A percentile compares a stretch with the other conserved stretches of the same genome.
Evolutionary conservation across 1,140 invertebrate species (phyloP).

Genomic region (Solen grandis): DNA sequence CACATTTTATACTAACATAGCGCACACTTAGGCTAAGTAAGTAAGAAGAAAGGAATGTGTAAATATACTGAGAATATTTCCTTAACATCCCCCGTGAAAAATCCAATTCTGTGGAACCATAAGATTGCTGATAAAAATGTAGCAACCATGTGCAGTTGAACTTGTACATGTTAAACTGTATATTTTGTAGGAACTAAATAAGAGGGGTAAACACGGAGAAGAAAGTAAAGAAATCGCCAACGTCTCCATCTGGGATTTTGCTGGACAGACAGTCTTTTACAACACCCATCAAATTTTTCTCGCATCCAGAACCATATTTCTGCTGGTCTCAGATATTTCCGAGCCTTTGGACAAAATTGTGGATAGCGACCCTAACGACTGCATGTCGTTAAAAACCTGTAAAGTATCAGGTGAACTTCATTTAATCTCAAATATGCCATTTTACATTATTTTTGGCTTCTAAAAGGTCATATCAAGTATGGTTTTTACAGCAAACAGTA

Average conservation of each 20-base stretch:
- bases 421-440: not conserved
- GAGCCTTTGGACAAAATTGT: not conserved
- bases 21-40: too few relatives aligned
- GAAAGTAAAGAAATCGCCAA: not conserved
- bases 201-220: not conserved
- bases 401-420: constrained; percentile 30
- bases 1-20: too few relatives aligned
- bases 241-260: constrained; percentile 19
- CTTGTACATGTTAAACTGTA: not conserved
- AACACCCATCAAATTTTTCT: constrained; percentile 15
- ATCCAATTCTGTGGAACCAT: not conserved
- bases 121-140: not conserved
- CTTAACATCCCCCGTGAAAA: not conserved
- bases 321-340: constrained; percentile 11
- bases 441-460: not conserved
- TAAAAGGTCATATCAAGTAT: not conserved
- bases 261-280: constrained; percentile 19
- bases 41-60: too few relatives aligned
- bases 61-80: not conserved
- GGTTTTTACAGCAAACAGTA: too few relatives aligned
- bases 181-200: not conserved
- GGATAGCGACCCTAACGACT: constrained; percentile 12
- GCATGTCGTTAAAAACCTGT: not conserved
- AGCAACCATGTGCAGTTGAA: not conserved
- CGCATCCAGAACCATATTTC: not conserved